phyloP scores from a whole-genome alignment of 2,113 vertebrate genomes.

The Macquaria ambigua region DNA sequence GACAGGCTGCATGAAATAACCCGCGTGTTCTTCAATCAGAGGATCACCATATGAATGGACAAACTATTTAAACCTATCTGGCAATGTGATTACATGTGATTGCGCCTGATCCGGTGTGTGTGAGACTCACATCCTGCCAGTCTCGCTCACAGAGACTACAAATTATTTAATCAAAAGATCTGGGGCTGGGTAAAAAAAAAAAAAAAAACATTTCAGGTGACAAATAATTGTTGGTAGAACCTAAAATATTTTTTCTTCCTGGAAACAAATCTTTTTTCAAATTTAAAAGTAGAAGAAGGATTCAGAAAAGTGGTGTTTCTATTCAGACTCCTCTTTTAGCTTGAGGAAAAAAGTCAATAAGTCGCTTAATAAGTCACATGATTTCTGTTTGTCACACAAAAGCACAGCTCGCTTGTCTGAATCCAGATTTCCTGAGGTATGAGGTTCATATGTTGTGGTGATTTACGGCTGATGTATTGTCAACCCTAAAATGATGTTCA shows the following conservation, averaged over 20 bases:
- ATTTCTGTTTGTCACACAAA: background rate
- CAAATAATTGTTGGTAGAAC: too few relatives aligned
- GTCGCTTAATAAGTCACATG: background rate
- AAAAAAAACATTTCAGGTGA: background rate
- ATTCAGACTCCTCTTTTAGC: background rate
- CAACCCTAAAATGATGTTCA: background rate
- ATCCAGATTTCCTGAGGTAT: background rate
- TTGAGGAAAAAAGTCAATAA: background rate
- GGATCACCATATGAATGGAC: background rate
- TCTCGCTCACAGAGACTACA: background rate
- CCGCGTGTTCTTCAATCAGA: background rate
- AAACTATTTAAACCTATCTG: background rate
- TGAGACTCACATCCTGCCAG: background rate
- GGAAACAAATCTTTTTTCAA: background rate
- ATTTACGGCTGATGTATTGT: background rate
- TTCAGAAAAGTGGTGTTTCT: background rate
- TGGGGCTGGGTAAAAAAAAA: background rate
- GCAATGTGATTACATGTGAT: background rate
- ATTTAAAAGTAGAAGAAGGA: background rate
- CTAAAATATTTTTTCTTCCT: too few relatives aligned
- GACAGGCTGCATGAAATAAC: background rate
- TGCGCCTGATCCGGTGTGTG: background rate
- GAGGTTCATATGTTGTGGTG: background rate
- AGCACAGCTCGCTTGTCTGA: background rate
- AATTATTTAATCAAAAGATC: conserved; percentile 16